phyloP scores from a whole-genome alignment of 2,888 invertebrate genomes.

The Athalia rosae region DNA sequence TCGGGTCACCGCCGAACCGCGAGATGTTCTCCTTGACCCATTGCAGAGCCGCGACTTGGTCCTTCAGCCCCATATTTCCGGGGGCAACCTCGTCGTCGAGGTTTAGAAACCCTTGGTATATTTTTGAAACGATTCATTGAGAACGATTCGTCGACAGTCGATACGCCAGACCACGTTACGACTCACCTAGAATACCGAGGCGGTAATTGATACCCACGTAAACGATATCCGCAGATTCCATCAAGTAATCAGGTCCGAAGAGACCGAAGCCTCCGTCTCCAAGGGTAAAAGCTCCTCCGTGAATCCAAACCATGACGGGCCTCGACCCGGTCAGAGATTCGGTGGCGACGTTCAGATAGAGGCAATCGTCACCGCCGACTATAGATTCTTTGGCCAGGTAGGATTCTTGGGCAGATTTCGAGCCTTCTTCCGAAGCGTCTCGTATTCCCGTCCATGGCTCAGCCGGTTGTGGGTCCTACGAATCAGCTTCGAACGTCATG shows the following conservation, averaged over 20 bases:
- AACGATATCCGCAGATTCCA: too few species aligned
- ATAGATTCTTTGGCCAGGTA: constrained; percentile 52
- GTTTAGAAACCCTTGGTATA: constrained; percentile 61
- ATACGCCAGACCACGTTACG: too few species aligned
- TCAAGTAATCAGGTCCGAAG: too few species aligned
- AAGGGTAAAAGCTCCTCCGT: constrained; percentile 59
- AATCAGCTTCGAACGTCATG: background rate
- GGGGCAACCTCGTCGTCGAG: constrained; percentile 59
- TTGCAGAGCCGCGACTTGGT: constrained; percentile 60
- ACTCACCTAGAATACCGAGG: too few species aligned
- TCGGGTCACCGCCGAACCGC: constrained; percentile 62
- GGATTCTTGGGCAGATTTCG: constrained; percentile 53
- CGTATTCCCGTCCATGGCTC: constrained; percentile 60
- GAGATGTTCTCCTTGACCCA: constrained; percentile 65
- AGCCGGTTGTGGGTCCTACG: constrained; percentile 61
- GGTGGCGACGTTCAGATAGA: constrained; percentile 65
- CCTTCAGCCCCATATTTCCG: constrained; percentile 66
- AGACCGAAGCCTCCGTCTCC: constrained; percentile 60
- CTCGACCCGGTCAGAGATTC: constrained; percentile 1
- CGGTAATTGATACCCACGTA: too few species aligned
- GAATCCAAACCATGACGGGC: constrained; percentile 47
- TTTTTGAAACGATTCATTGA: too few species aligned
- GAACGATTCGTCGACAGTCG: too few species aligned
- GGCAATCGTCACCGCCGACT: constrained; percentile 63
- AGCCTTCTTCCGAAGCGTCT: constrained; percentile 59